Evolutionary conservation across 2,797 vertebrate genomes (phyloP), one percentile per base, ranked within the genome.

Genomic region (Micrastur ruficollis): DNA sequence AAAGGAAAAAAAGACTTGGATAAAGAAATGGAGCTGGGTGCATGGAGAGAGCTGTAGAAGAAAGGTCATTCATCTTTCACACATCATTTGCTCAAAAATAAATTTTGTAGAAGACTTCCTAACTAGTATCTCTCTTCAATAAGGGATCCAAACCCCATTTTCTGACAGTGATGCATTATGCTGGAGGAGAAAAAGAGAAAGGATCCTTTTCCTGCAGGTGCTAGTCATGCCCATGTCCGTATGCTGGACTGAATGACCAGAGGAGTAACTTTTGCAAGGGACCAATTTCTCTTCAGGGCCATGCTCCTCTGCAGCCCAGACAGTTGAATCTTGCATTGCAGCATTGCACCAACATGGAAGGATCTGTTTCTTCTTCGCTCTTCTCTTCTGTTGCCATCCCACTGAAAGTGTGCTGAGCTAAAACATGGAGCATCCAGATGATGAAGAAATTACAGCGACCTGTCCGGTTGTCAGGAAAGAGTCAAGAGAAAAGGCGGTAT

Each of bases 381-480:
- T 46, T 76, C 63, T 67, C 20, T 56, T 38, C 9, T 12, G 3
- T 14, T 46, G 50, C 88, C 0, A 0, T 16, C 32, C 34, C 44
- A 12, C 29, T 46, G 42, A 38, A 46, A 46, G 9, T 5, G 26
- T 29, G 59, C 46, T 40, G 25, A 32, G 32, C 22, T 83, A 70
- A 66, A 88, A 56, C 22, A 65, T 2, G 21, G 27, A 13, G 6
- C 56, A 63, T 29, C 14, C 38, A 2, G 1, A 4, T 19, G 36
- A 42, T 34, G 83, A 56, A 19, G 42, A 70, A 88, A 52, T n/a
- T 47, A 14, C 0, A 0, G 1, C 0, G 1, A 56, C 20, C 12
- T 66, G 22, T 0, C 0, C 0, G 0, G 32, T 34, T 26, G 22
- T 21, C 0, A 0, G n/a, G 59, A 85, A 52, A 47, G 16, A 23